Conservation (phyloP, 2,113 vertebrate genomes). For the Addax nasomaculatus region DNA sequence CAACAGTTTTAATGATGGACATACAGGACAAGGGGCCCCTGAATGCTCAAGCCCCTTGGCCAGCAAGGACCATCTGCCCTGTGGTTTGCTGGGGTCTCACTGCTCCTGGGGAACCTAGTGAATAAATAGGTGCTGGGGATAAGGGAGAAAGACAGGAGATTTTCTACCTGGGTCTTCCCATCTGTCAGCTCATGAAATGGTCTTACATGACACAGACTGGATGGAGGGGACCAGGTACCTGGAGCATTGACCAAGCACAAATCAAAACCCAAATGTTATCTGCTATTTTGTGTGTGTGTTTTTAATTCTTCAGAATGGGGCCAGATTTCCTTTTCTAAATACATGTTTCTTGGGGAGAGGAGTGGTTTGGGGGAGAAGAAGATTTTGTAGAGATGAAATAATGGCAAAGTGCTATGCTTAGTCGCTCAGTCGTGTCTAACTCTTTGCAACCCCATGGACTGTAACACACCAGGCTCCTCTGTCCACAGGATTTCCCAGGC, state of each 20-base stretch:
- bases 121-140: neutral
- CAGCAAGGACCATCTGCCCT: neutral
- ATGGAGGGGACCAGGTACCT: neutral
- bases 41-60: accelerated
- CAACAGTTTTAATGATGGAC: accelerated
- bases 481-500: neutral
- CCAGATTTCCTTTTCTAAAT: neutral
- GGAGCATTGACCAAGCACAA: too few species aligned
- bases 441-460: neutral
- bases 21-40: neutral
- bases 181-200: neutral
- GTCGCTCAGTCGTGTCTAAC: neutral
- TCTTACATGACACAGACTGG: accelerated
- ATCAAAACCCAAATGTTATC: accelerated
- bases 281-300: neutral
- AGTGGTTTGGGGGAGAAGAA: neutral
- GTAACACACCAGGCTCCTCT: neutral
- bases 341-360: neutral
- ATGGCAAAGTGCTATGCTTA: neutral
- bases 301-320: neutral
- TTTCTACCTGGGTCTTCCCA: neutral
- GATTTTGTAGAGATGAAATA: neutral
- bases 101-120: neutral
- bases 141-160: neutral
- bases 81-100: neutral